Base-by-base conservation (phyloP, 2,888 invertebrate genomes). In the Glaucopsyche alexis region DNA sequence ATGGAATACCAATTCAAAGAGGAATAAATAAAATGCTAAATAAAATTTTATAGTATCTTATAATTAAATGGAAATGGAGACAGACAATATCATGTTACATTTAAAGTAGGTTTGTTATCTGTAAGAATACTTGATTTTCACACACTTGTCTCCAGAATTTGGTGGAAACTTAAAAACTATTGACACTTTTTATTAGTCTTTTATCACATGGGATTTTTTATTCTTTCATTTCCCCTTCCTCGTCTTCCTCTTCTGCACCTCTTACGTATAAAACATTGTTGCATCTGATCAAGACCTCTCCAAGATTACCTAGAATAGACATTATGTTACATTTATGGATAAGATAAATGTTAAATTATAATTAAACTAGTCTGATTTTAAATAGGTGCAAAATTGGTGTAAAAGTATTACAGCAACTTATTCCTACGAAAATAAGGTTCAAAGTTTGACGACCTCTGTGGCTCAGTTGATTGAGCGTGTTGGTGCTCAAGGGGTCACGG, bases 221-320 rank as follows among this genome's bases (percentile, higher is more conserved):
- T 89, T 98, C 97, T 83, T 95, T 97, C 96, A 98, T 98, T 94
- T 98, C 98, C 8, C 98, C 98, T 87, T 98, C 99, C 91, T 99
- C 99, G 81, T 98, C 98, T 83, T 99, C 99, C 83, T 99, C 99
- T 79, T 99, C 99, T 0, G 97, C 96, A 0, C 98, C 98, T 89
- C 98, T 94, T 72, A 99, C 97, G 84, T 98, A 99, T 75, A 99
- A 92, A 0, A 99, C 97, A 93, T 99, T 99, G 88, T 99, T 99
- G 93, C 99, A 99, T 85, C 99, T 95, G 79, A 99, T 97, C 14
- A 99, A 94, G 49, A 99, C 98, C 94, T 99, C 99, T 11, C 99
- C 99, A 9, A 99, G 94, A 85, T 97, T 98, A 71, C 95, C 96
- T 95, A 80, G 40, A 90, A 85, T 38, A 38, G 1, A 64, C 52